phyloP scores from a whole-genome alignment of 2,113 vertebrate genomes.

The Upupa epops region DNA sequence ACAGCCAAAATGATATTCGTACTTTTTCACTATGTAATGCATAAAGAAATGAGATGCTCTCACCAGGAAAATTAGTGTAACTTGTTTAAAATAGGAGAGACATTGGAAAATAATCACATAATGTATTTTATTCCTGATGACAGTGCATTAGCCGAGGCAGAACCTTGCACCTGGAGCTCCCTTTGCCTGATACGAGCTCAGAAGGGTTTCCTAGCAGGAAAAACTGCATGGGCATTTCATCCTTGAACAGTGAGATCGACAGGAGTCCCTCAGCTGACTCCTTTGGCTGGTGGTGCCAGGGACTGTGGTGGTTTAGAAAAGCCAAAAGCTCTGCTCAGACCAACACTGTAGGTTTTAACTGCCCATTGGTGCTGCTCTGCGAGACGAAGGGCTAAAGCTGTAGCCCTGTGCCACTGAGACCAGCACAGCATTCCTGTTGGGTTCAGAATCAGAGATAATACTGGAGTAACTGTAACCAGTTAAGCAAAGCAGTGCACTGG shows the following conservation, averaged over 20 bases:
- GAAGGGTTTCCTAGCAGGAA: neutral
- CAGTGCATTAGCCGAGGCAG: neutral
- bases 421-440: neutral
- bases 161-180: neutral
- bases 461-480: neutral
- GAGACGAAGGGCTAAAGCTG: neutral
- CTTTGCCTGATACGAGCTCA: neutral
- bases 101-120: neutral
- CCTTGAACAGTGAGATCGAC: neutral
- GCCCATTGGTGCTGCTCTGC: neutral
- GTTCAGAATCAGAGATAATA: neutral
- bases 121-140: neutral
- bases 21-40: neutral
- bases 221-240: neutral
- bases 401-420: accelerated
- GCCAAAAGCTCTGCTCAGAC: neutral
- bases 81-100: neutral
- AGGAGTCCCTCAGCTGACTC: neutral
- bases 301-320: neutral
- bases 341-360: neutral
- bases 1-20: neutral
- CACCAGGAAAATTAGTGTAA: neutral
- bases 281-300: neutral
- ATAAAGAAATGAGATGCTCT: neutral
- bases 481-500: neutral